Percentiles rank a stretch among this genome's conserved stretches.
Evolutionary conservation across 2,113 vertebrate genomes (phyloP).

Genomic region (Phyllopteryx taeniolatus): DNA sequence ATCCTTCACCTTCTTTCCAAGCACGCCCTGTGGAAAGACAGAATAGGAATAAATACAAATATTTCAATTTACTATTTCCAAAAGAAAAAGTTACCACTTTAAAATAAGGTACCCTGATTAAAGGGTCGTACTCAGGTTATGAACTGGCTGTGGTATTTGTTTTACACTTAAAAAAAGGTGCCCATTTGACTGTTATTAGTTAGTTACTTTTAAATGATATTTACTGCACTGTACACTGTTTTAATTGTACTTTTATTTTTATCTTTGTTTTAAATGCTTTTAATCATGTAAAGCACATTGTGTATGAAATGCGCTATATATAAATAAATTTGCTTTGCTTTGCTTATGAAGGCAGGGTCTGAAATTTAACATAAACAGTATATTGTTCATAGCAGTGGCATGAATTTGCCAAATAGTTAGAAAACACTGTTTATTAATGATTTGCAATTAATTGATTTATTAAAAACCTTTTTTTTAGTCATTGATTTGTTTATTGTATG

Average conservation of each 20-base stretch:
- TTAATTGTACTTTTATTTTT: too few relatives aligned
- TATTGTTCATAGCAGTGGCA: too few relatives aligned
- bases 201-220: too few relatives aligned
- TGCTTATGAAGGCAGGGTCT: too few relatives aligned
- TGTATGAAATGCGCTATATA: too few relatives aligned
- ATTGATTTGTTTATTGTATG: background rate
- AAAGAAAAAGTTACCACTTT: background rate
- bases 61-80: background rate
- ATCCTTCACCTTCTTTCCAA: conserved; percentile 65
- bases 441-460: background rate
- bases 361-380: too few relatives aligned
- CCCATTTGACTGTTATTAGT: background rate
- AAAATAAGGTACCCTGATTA: background rate
- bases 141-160: background rate
- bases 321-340: too few relatives aligned
- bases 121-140: background rate
- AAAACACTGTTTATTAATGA: background rate
- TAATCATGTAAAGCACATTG: too few relatives aligned
- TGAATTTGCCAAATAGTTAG: background rate
- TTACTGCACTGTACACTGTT: too few relatives aligned
- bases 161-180: background rate
- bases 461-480: background rate
- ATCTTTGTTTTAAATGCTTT: too few relatives aligned
- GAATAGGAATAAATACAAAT: conserved; percentile 4
- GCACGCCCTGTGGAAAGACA: conserved; percentile 59